Evolutionary conservation across 2,797 vertebrate genomes (phyloP).

Genomic region (Amphiprion clarkii): DNA sequence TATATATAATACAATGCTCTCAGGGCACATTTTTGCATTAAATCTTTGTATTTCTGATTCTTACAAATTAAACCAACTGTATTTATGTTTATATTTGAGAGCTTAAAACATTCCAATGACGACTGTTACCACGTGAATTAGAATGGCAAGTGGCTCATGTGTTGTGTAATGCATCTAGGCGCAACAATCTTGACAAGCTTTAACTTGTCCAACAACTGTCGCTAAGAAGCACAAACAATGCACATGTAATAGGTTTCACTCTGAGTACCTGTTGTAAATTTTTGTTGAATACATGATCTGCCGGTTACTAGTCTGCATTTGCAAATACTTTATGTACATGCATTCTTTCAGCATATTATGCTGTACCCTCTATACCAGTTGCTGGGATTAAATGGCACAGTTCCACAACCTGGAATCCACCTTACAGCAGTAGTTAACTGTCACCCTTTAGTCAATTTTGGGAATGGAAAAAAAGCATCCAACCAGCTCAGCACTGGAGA

Average conservation of each 20-base stretch:
- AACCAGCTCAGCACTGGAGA: background rate
- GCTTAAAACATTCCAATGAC: too few relatives aligned
- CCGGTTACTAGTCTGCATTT: too few relatives aligned
- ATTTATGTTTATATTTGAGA: too few relatives aligned
- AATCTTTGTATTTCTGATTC: background rate
- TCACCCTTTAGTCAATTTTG: background rate
- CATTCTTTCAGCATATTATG: too few relatives aligned
- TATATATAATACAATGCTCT: background rate
- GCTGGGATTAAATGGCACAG: too few relatives aligned
- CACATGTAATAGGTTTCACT: background rate
- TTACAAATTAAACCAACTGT: too few relatives aligned
- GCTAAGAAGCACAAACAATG: background rate
- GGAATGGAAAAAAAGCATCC: background rate
- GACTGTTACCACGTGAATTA: too few relatives aligned
- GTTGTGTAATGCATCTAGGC: background rate
- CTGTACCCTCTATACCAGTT: too few relatives aligned
- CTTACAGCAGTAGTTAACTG: background rate
- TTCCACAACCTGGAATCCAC: background rate
- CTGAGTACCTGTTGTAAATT: background rate
- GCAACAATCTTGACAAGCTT: background rate
- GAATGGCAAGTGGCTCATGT: constrained; percentile 8
- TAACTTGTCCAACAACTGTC: constrained; percentile 10
- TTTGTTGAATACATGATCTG: too few relatives aligned
- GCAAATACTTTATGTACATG: too few relatives aligned
- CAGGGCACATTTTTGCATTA: background rate